Percentiles rank a stretch among this genome's conserved stretches.
phyloP scores from a whole-genome alignment of 2,113 vertebrate genomes.

The Elephantulus edwardii region DNA sequence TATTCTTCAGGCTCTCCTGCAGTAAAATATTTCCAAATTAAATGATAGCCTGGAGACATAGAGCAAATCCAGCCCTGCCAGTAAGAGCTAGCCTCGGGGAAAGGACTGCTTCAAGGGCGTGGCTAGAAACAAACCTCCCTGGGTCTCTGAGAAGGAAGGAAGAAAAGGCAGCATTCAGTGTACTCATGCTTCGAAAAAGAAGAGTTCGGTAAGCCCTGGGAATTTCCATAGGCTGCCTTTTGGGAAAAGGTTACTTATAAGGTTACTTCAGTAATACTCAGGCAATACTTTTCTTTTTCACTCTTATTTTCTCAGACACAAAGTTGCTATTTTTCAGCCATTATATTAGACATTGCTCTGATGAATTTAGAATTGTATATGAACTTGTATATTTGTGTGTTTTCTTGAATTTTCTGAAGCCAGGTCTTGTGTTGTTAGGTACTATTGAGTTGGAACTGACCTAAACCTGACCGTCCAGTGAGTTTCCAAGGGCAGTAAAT shows the following conservation, averaged over 20 bases:
- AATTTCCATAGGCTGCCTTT: not conserved
- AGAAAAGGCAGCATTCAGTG: not conserved
- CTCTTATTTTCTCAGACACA: not conserved
- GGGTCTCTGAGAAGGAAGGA: not conserved
- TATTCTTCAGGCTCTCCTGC: not conserved
- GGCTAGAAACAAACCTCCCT: not conserved
- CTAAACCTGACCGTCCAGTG: too few species aligned
- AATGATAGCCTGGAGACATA: not conserved
- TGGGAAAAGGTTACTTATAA: not conserved
- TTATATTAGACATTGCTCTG: not conserved
- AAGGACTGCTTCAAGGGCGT: not conserved
- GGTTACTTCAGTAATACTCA: not conserved
- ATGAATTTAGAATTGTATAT: not conserved
- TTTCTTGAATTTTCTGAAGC: slow-evolving; percentile 23
- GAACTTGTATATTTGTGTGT: not conserved
- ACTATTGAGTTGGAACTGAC: not conserved
- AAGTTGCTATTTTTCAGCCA: not conserved
- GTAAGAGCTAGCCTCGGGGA: not conserved
- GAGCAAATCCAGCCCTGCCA: not conserved
- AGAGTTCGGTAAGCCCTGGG: not conserved
- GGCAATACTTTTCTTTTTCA: not conserved
- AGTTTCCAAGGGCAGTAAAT: too few species aligned
- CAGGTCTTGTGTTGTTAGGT: not conserved
- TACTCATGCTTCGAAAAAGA: not conserved
- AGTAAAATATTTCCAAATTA: not conserved